Evolutionary conservation across 2,888 invertebrate species (phyloP).

Genomic region (Ectemnius continuus): DNA sequence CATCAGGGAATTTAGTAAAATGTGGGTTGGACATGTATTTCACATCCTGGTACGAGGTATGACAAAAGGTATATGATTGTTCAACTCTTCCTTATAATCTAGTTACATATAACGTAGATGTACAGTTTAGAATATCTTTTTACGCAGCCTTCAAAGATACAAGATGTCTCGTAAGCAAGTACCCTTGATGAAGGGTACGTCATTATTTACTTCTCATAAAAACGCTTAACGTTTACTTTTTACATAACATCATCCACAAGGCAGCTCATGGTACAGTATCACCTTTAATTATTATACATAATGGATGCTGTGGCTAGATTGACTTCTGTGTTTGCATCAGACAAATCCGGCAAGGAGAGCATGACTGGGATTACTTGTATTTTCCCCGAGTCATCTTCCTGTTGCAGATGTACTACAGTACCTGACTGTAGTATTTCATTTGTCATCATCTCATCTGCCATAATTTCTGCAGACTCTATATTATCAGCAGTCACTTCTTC

Average conservation of each 20-base stretch:
- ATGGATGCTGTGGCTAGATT: conserved; percentile 74
- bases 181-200: conserved; percentile 36
- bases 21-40: conserved; percentile 15
- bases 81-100: conserved; percentile 12
- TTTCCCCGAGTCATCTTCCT: conserved; percentile 72
- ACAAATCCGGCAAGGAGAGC: conserved; percentile 73
- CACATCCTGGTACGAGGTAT: conserved; percentile 16
- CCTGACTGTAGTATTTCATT: conserved; percentile 70
- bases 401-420: conserved; percentile 73
- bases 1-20: no score
- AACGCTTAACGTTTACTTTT: conserved; percentile 21
- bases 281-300: conserved; percentile 72
- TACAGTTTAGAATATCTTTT: conserved; percentile 37
- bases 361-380: conserved; percentile 75
- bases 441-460: conserved; percentile 71
- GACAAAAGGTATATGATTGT: no score
- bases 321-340: conserved; percentile 71
- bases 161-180: conserved; percentile 35
- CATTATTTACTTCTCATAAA: conserved; percentile 20
- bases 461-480: conserved; percentile 69
- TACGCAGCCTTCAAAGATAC: conserved; percentile 50
- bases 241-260: conserved; percentile 31
- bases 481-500: conserved; percentile 75
- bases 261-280: conserved; percentile 14
- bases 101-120: conserved; percentile 28